Evolutionary conservation across 2,113 vertebrate genomes (phyloP), one percentile per base, ranked within the genome.

Genomic region (Phocoena sinus): DNA sequence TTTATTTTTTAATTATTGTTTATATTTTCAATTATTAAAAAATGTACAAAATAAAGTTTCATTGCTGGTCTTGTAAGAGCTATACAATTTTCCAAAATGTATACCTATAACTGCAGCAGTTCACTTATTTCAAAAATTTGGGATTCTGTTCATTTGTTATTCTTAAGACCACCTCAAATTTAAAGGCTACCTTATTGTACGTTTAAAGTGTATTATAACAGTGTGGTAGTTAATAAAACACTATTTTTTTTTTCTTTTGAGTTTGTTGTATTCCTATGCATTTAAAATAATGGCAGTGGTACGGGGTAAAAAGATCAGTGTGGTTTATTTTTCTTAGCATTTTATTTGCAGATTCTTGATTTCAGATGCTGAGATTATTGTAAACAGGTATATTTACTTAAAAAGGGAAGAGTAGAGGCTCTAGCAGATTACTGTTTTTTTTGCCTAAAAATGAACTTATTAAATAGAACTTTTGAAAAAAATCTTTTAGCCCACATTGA

Each of bases 181-280:
- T 99, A 99, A 99, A 99, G 98, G 98, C 98, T 99, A 99, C 98
- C 98, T 99, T 99, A 98, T 99, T 99, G 98, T 99, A 98, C 98
- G 98, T 99, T 99, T 99, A 99, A 99, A 99, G 98, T 99, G 99
- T 99, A 99, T 98, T 99, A 99, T 98, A 99, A 98, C 98, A 98
- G 98, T 98, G 99, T 99, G 98, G 99, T 99, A 98, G 98, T 99
- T 99, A 99, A 99, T 99, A 99, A 99, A 99, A 99, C 99, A 99
- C 99, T 99, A 99, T 99, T 99, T 99, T 99, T 98, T 98, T 99
- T 99, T 98, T 99, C 99, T 99, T 99, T 99, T 98, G 98, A 98
- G 98, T 99, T 98, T 98, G 98, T 98, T 98, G 98, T 98, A 98
- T 98, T 99, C 98, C 97, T 98, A 97, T 98, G 97, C 88, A 92